phyloP scores from a whole-genome alignment of 2,113 vertebrate genomes.

The Haemorhous mexicanus region DNA sequence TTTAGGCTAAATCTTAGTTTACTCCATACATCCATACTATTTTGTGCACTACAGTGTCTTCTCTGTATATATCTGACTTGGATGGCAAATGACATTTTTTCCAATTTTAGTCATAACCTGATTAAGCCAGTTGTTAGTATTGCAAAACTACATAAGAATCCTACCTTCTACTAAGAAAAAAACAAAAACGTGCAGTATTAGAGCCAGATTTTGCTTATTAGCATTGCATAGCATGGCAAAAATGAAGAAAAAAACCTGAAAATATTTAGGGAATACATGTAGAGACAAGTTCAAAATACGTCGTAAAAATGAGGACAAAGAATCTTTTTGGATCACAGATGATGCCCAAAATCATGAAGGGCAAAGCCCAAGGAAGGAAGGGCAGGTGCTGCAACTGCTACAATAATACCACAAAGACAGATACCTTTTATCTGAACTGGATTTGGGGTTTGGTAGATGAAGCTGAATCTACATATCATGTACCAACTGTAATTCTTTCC shows the following conservation, averaged over 20 bases:
- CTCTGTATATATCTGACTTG: neutral
- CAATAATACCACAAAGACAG: neutral
- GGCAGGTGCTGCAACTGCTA: neutral
- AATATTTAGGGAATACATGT: neutral
- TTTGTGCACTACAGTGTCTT: rapidly evolving
- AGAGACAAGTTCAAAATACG: neutral
- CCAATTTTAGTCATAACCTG: neutral
- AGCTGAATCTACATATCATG: neutral
- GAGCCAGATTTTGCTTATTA: neutral
- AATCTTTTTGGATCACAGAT: neutral
- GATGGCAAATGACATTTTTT: neutral
- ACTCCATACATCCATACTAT: neutral
- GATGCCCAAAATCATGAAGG: neutral
- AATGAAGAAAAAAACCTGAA: neutral
- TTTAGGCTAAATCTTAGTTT: neutral
- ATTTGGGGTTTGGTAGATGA: neutral
- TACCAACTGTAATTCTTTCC: neutral
- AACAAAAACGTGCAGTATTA: neutral
- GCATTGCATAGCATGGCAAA: neutral
- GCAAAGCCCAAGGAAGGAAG: neutral
- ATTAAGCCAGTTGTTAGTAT: neutral
- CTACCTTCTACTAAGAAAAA: neutral
- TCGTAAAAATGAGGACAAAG: neutral
- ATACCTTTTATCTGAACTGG: neutral
- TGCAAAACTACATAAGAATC: neutral